Conservation (phyloP, 2,888 invertebrate genomes). For the Deilephila elpenor region DNA sequence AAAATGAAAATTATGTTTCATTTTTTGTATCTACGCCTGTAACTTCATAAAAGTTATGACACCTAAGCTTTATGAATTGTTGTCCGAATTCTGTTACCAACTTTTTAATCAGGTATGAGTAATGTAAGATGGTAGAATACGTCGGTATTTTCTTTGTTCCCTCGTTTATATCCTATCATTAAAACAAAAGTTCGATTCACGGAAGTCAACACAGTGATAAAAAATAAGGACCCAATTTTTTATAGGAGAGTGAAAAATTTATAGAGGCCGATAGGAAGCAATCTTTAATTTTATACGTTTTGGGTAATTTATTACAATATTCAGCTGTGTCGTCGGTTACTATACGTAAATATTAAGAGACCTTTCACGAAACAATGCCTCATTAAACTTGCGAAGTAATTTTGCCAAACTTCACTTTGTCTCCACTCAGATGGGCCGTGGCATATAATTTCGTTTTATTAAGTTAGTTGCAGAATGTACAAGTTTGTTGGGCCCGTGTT, state of each 20-base stretch:
- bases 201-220: no score
- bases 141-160: no score
- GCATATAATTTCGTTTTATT: slow-evolving; percentile 77
- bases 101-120: no score
- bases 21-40: no score
- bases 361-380: slow-evolving; percentile 63
- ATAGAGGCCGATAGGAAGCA: background rate
- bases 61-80: no score
- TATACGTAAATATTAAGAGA: slow-evolving; percentile 39
- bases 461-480: slow-evolving; percentile 72
- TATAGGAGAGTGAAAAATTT: background rate
- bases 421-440: slow-evolving; percentile 77
- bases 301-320: slow-evolving; percentile 7
- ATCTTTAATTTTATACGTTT: slow-evolving; percentile 3
- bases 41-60: no score
- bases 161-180: no score
- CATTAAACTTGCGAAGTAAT: slow-evolving; percentile 80
- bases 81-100: no score
- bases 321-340: background rate
- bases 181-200: no score
- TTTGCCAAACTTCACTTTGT: slow-evolving; percentile 81
- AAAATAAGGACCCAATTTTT: no score
- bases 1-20: no score
- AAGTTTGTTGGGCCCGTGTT: slow-evolving; percentile 74
- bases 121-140: no score